Percentiles rank a stretch among this genome's conserved stretches.
These are phyloP conservation scores for Ochlodes sylvanus DNA, from an alignment of 2,888 invertebrate species.

Conservation along the genomic window DNA sequence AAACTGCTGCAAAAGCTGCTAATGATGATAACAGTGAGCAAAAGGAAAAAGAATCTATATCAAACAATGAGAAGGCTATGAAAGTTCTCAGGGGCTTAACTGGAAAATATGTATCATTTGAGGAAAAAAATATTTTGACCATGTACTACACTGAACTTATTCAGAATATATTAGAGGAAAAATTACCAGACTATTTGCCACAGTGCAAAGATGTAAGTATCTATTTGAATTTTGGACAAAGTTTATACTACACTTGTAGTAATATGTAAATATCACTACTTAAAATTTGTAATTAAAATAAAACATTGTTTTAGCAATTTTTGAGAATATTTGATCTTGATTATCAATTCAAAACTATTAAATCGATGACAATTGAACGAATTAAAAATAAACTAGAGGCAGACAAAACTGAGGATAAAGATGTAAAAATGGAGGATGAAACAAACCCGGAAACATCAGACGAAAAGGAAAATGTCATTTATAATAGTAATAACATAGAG, in stretches of 20 bases:
- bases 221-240: not conserved
- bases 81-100: conserved; percentile 12
- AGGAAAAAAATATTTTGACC: conserved; percentile 1
- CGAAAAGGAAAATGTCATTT: not conserved
- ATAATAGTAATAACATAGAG: not conserved
- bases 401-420: not conserved
- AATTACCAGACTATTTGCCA: conserved; percentile 13
- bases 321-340: conserved; percentile 20
- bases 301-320: conserved; percentile 12
- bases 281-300: not conserved
- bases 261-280: no score
- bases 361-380: conserved; percentile 16
- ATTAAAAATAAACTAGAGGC: not conserved
- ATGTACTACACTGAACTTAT: conserved; percentile 23
- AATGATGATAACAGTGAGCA: not conserved
- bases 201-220: conserved; percentile 21
- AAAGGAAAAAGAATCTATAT: not conserved
- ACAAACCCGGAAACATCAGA: not conserved
- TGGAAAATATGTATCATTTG: conserved; percentile 13
- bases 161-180: conserved; percentile 22
- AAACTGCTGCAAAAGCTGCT: not conserved
- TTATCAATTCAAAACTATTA: conserved; percentile 2
- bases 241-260: not conserved
- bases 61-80: not conserved
- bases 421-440: not conserved